These are phyloP conservation scores for Eupithecia tripunctaria DNA, from an alignment of 2,888 invertebrate genomes.

Conservation along the genomic window DNA sequence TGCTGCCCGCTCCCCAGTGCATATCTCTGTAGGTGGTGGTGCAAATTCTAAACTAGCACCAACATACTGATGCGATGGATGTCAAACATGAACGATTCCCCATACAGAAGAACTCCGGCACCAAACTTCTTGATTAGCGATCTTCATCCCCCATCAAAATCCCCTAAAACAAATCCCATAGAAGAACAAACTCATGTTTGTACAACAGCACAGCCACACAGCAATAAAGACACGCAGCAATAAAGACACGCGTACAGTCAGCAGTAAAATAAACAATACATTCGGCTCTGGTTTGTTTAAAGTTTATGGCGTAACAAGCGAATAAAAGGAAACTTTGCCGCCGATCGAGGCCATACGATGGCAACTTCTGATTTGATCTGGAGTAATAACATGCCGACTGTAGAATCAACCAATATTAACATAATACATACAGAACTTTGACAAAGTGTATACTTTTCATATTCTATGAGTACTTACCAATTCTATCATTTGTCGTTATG, in stretches of 20 bases:
- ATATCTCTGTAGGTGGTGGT: too few relatives aligned
- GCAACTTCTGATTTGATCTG: conserved; percentile 39
- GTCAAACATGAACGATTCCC: not conserved
- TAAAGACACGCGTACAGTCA: conserved; percentile 41
- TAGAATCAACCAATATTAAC: not conserved
- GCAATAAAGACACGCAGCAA: conserved; percentile 38
- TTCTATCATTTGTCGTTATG: too few relatives aligned
- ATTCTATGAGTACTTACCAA: too few relatives aligned
- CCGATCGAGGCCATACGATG: conserved; percentile 61
- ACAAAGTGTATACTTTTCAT: too few relatives aligned
- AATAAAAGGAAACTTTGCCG: conserved; percentile 58
- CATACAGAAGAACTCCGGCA: not conserved
- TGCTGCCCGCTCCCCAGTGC: too few relatives aligned
- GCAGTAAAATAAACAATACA: conserved; percentile 53
- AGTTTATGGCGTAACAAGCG: conserved; percentile 40
- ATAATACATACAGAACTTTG: too few relatives aligned
- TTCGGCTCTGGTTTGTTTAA: conserved; percentile 36
- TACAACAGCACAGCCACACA: conserved; percentile 23
- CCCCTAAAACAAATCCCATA: conserved; percentile 7
- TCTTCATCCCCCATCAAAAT: conserved; percentile 1
- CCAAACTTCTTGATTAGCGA: not conserved
- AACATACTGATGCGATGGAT: not conserved
- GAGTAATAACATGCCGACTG: conserved; percentile 11
- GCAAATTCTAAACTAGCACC: too few relatives aligned
- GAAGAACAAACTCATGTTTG: conserved; percentile 15